These are phyloP conservation scores for Knipowitschia caucasica DNA, from an alignment of 2,797 vertebrate species.

Conservation along the genomic window DNA sequence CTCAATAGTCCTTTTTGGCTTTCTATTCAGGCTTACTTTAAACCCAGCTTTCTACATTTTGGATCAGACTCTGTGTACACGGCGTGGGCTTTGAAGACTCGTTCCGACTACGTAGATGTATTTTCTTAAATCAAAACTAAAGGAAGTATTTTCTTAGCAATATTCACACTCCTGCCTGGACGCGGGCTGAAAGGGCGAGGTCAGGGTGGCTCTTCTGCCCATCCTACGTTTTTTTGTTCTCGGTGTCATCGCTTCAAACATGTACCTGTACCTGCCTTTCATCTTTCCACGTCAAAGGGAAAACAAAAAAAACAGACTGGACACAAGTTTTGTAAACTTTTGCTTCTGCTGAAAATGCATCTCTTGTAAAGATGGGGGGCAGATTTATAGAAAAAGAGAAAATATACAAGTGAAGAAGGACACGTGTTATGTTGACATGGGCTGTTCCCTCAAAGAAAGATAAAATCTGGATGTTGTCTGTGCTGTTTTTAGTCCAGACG, in stretches of 20 bases:
- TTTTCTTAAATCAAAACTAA: constrained; percentile 44
- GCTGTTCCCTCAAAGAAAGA: too few species aligned
- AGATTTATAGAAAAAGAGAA: not conserved
- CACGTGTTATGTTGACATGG: too few species aligned
- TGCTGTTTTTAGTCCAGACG: too few species aligned
- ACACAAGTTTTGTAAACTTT: constrained; percentile 7
- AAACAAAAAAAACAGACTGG: constrained; percentile 4
- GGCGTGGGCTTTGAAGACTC: constrained; percentile 13
- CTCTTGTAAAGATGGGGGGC: not conserved
- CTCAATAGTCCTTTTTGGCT: not conserved
- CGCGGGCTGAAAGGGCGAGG: constrained; percentile 29
- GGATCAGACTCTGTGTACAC: constrained; percentile 25
- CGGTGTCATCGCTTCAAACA: not conserved
- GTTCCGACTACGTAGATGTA: constrained; percentile 28
- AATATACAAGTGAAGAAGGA: not conserved
- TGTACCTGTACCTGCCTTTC: constrained; percentile 31
- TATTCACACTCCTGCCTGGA: constrained; percentile 40
- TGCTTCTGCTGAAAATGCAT: constrained; percentile 23
- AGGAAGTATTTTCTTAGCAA: constrained; percentile 50
- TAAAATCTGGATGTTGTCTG: too few species aligned
- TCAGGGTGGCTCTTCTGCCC: too few species aligned
- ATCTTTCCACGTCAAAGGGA: constrained; percentile 9
- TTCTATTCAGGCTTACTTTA: constrained; percentile 31
- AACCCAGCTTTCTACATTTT: constrained; percentile 22
- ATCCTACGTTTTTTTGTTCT: too few species aligned